These are phyloP conservation scores for Drosophila asahinai DNA, from an alignment of 1,140 invertebrate species.

Conservation along the genomic window DNA sequence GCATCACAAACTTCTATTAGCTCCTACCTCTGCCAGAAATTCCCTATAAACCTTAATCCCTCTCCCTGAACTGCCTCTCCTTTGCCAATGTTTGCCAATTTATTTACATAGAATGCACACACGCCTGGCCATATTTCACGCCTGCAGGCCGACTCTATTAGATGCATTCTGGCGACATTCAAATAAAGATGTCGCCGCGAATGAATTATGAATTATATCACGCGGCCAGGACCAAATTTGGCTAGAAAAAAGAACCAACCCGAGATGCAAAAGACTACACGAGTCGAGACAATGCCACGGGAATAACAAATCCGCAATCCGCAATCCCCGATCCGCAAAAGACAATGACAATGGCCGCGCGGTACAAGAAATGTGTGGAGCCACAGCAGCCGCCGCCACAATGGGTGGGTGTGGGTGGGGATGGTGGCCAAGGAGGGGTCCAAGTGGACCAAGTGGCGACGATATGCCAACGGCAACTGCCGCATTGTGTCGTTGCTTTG, in stretches of 20 bases:
- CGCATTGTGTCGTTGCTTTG: constrained; percentile 83
- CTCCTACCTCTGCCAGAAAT: too few relatives aligned
- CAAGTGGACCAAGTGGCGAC: constrained; percentile 58
- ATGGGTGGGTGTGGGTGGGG: constrained; percentile 30
- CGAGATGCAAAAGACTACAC: constrained; percentile 37
- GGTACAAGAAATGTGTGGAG: constrained; percentile 54
- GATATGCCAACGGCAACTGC: constrained; percentile 79
- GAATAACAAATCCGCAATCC: constrained; percentile 49
- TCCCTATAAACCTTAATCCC: neutral
- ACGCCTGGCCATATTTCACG: constrained; percentile 44
- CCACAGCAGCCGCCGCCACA: constrained; percentile 25
- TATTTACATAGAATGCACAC: constrained; percentile 37
- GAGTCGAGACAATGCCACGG: constrained; percentile 62
- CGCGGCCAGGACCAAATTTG: constrained; percentile 76
- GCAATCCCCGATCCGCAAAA: constrained; percentile 25
- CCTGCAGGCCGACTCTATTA: constrained; percentile 56
- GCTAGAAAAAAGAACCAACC: constrained; percentile 43
- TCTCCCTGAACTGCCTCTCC: too few relatives aligned
- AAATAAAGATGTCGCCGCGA: constrained; percentile 79
- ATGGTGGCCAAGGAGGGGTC: neutral
- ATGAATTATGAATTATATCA: constrained; percentile 85
- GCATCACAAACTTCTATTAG: too few relatives aligned
- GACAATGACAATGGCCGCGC: constrained; percentile 71
- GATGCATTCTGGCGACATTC: constrained; percentile 47
- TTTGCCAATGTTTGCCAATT: constrained; percentile 15